Conservation (phyloP, 2,888 invertebrate genomes). For the Frankliniella intonsa region DNA sequence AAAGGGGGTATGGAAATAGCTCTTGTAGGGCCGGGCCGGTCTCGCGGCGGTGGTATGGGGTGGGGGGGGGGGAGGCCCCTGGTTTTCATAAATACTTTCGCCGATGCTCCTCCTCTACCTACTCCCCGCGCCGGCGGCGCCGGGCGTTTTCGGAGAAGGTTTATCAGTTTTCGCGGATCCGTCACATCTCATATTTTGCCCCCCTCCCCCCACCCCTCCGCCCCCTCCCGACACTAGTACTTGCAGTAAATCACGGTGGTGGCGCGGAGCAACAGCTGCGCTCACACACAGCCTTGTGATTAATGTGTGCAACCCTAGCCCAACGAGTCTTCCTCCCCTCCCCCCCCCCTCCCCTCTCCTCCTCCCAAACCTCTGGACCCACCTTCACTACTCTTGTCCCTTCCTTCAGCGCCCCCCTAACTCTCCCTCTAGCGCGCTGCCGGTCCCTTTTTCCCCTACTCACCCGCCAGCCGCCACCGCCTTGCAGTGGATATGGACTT, state of each 20-base stretch:
- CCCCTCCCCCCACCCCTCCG: not conserved
- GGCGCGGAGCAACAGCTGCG: not conserved
- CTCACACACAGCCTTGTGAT: not conserved
- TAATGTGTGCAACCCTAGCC: not conserved
- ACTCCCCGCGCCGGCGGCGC: not conserved
- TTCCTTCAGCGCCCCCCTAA: not conserved
- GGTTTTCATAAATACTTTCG: no score
- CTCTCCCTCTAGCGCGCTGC: not conserved
- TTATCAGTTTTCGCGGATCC: not conserved
- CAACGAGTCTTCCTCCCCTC: not conserved
- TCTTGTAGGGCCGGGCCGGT: no score
- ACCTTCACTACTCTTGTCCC: not conserved
- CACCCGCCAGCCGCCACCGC: no score
- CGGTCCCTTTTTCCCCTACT: not conserved
- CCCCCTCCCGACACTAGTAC: not conserved
- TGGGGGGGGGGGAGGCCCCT: no score
- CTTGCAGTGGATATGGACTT: no score
- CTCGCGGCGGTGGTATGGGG: not conserved
- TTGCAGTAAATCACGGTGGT: not conserved
- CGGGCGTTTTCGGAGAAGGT: not conserved
- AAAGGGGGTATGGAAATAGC: no score
- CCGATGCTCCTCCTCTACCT: not conserved
- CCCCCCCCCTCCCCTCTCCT: no score
- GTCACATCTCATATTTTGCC: not conserved
- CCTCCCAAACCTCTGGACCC: not conserved